Conservation (phyloP, 2,797 vertebrate genomes). For the Onychomys leucogaster region DNA sequence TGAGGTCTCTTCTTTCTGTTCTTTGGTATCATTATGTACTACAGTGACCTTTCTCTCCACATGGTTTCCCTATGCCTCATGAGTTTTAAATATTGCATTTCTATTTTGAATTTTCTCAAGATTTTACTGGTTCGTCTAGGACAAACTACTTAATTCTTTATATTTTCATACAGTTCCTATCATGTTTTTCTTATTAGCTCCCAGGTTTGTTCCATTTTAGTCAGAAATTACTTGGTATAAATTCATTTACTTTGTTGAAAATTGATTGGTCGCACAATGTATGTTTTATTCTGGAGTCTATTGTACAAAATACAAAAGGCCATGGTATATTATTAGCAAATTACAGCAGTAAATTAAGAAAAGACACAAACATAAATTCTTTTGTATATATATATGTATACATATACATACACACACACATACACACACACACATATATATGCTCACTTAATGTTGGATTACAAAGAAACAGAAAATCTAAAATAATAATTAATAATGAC, state of each 20-base stretch:
- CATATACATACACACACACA: too few relatives aligned
- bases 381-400: too few relatives aligned
- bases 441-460: neutral
- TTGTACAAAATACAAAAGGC: neutral
- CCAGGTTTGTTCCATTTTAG: too few relatives aligned
- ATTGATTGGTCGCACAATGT: neutral
- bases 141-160: neutral
- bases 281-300: neutral
- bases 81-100: neutral
- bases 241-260: neutral
- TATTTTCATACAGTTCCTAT: neutral
- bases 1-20: neutral
- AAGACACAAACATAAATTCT: neutral
- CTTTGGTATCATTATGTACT: neutral
- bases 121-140: neutral
- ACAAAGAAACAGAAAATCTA: neutral
- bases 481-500: neutral
- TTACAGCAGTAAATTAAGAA: neutral
- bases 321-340: neutral
- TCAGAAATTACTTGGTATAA: neutral
- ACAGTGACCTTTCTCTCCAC: neutral
- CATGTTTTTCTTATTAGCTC: neutral
- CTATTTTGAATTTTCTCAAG: neutral
- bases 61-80: neutral
- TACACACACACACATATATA: too few relatives aligned